Evolutionary conservation across 2,888 invertebrate genomes (phyloP).

Genomic region (Callyntrura sp.): DNA sequence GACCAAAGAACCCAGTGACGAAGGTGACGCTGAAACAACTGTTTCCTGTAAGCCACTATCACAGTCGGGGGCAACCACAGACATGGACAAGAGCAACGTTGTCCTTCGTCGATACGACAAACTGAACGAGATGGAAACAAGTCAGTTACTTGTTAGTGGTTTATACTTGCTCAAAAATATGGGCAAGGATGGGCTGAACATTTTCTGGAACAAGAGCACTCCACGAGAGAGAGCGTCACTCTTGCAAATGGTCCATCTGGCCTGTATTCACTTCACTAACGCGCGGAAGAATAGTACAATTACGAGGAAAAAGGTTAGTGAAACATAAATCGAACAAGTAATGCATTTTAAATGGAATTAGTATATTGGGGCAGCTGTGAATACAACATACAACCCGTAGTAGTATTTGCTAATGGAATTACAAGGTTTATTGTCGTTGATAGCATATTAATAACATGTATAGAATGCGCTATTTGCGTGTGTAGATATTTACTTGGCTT

Average conservation of each 20-base stretch:
- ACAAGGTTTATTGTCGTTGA: no score
- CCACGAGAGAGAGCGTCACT: slow-evolving; percentile 82
- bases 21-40: slow-evolving; percentile 79
- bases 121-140: slow-evolving; percentile 83
- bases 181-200: slow-evolving; percentile 80
- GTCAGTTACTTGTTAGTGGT: slow-evolving; percentile 82
- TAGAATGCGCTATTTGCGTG: no score
- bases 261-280: slow-evolving; percentile 83
- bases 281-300: slow-evolving; percentile 83
- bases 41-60: slow-evolving; percentile 72
- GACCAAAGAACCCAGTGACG: slow-evolving; percentile 82
- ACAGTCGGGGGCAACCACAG: slow-evolving; percentile 79
- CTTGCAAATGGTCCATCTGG: slow-evolving; percentile 83
- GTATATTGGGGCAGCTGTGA: no score
- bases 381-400: no score
- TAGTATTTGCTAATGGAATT: no score
- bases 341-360: no score
- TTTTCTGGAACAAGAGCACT: slow-evolving; percentile 82
- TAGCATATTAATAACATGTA: no score
- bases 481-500: no score
- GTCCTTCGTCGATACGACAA: slow-evolving; percentile 84
- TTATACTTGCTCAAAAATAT: slow-evolving; percentile 83
- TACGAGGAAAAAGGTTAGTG: slow-evolving; percentile 83
- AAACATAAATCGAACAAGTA: no score
- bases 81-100: slow-evolving; percentile 82